Percentiles rank a stretch among this genome's conserved stretches.
These are phyloP conservation scores for Heliconius hermathena DNA, from an alignment of 1,140 invertebrate species.

Conservation along the genomic window DNA sequence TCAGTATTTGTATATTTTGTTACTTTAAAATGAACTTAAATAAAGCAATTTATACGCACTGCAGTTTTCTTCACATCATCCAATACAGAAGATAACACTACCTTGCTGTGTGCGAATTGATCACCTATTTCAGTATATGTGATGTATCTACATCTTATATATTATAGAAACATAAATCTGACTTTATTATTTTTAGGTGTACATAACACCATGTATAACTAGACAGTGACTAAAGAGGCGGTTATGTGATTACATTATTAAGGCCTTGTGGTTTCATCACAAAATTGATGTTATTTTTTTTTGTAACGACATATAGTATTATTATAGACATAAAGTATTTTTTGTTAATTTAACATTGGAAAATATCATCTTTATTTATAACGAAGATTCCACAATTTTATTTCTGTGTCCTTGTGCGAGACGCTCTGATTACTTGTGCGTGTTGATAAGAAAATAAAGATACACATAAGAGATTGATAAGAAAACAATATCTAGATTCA, in stretches of 20 bases:
- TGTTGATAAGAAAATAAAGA: constrained; percentile 33
- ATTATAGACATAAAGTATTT: not conserved
- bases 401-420: constrained; percentile 27
- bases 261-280: not conserved
- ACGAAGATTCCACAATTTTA: not conserved
- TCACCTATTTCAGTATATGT: too few relatives aligned
- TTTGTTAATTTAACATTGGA: not conserved
- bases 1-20: too few relatives aligned
- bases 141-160: too few relatives aligned
- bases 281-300: not conserved
- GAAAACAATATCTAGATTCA: constrained; percentile 25
- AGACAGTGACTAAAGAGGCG: not conserved
- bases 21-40: too few relatives aligned
- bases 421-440: not conserved
- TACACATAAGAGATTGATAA: constrained; percentile 32
- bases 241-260: not conserved
- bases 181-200: not conserved
- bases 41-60: too few relatives aligned
- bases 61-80: too few relatives aligned
- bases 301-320: not conserved
- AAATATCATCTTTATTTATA: not conserved
- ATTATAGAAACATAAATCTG: too few relatives aligned
- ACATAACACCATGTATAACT: not conserved
- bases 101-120: too few relatives aligned
- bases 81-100: too few relatives aligned